phyloP scores from a whole-genome alignment of 2,797 vertebrate species.

The Schizopygopsis pylzovi region DNA sequence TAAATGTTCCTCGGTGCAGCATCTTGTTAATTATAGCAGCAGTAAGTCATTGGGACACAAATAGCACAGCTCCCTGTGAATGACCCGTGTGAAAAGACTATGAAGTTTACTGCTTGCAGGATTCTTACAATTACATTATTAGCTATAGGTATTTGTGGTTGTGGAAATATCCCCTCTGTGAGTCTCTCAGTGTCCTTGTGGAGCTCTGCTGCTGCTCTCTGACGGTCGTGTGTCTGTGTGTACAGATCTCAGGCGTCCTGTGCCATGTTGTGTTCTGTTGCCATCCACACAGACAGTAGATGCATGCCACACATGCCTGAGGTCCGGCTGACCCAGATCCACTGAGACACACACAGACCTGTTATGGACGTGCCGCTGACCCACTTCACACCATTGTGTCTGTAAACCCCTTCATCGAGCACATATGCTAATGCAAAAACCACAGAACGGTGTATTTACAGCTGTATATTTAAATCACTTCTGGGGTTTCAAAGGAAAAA shows the following conservation, averaged over 20 bases:
- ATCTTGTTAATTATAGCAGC: not conserved
- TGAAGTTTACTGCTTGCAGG: not conserved
- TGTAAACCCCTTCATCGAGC: not conserved
- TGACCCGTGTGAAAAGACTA: not conserved
- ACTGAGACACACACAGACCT: not conserved
- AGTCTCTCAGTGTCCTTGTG: not conserved
- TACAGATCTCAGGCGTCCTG: not conserved
- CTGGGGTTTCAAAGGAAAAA: not conserved
- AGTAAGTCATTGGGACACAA: not conserved
- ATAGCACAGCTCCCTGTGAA: not conserved
- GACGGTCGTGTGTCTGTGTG: not conserved
- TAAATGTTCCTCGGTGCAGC: not conserved
- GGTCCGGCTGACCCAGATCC: slow-evolving; percentile 59
- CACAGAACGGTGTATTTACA: not conserved
- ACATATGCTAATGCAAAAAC: slow-evolving; percentile 1
- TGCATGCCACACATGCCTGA: slow-evolving; percentile 56
- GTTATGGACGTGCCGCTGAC: slow-evolving; percentile 19
- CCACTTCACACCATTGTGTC: slow-evolving; percentile 33
- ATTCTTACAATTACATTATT: not conserved
- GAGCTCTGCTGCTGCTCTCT: not conserved
- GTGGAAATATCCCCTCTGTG: not conserved
- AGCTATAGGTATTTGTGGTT: not conserved
- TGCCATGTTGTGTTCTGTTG: slow-evolving; percentile 45
- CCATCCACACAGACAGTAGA: slow-evolving; percentile 50
- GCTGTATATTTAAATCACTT: not conserved